Evolutionary conservation across 2,888 invertebrate species (phyloP).

Genomic region (Adela reaumurella): DNA sequence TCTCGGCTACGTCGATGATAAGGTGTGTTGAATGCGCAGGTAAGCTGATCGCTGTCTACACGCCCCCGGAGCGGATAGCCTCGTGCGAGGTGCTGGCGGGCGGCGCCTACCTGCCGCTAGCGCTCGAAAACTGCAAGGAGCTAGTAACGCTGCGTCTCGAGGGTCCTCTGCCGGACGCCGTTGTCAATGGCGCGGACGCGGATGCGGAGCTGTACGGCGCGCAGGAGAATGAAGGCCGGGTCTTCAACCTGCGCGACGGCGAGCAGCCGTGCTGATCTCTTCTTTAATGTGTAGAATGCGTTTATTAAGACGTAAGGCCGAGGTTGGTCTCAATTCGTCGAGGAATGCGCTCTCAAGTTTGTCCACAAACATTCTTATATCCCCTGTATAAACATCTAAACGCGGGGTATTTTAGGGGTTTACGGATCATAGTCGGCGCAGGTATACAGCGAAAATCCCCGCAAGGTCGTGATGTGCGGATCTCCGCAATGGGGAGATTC

Average conservation of each 20-base stretch:
- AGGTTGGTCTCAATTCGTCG: too few species aligned
- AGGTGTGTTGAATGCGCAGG: too few species aligned
- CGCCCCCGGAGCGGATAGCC: constrained; percentile 68
- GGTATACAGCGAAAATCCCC: too few species aligned
- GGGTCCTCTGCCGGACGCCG: constrained; percentile 33
- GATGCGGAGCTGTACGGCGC: constrained; percentile 35
- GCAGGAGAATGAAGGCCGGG: constrained; percentile 54
- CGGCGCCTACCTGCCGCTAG: constrained; percentile 67
- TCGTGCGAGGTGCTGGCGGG: constrained; percentile 75
- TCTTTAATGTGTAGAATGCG: not conserved
- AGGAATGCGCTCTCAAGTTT: too few species aligned
- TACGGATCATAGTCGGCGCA: too few species aligned
- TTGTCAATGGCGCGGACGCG: constrained; percentile 28
- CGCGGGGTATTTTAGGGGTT: too few species aligned
- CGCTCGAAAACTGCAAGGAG: constrained; percentile 62
- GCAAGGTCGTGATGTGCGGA: too few species aligned
- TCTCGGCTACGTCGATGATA: too few species aligned
- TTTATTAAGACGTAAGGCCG: too few species aligned
- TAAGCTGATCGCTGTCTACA: constrained; percentile 73
- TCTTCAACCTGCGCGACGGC: constrained; percentile 42
- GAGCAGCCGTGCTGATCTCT: not conserved
- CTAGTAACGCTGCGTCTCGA: constrained; percentile 63
- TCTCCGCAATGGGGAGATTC: too few species aligned
- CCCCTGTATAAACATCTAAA: too few species aligned
- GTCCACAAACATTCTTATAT: too few species aligned